Base-by-base conservation (phyloP, 37 sponge, comb jelly and placozoan species). In the Beroe ovata region DNA sequence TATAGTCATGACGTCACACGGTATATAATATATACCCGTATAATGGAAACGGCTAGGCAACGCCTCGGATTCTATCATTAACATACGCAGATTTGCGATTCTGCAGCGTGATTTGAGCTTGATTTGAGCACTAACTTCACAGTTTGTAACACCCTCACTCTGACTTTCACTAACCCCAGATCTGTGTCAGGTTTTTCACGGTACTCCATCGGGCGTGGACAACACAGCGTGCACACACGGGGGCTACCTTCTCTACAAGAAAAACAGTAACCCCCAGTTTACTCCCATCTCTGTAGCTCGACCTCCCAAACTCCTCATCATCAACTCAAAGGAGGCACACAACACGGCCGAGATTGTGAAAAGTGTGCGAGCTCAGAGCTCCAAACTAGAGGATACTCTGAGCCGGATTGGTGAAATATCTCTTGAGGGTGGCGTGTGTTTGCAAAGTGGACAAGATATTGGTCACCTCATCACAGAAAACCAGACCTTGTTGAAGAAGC, bases 191-290 rank as follows among this genome's bases (percentile, higher is more conserved):
- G 84, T 77, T 6, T 77, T 77, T 40, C 84, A 77, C 84, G 84
- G 84, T 3, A 77, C 84, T 54, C 84, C 84, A 11, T 77, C 84
- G 0, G 84, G 84, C 4, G 84, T 77, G n/a, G 84, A 77, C 84
- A 77, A 77, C 84, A 77, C 84, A 2, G 84, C 54, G 29, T 77
- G 84, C 54, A 23, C 54, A 25, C 41, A 36, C 38, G 84, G 84
- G 23, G 84, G 84, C 1, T 42, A 21, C n/a, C 21, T 77, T 4
- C 18, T 39, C 22, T 77, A 42, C 47, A 11, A 42, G 36, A 39
- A 42, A 4, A 42, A 30, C 84, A 8, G 47, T 1, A 23, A 39
- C 47, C 35, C 35, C 22, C 6, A 39, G 36, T 40, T 77, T 25
- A 36, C 47, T 25, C 41, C 47, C 18, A 35, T 77, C 38, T 54